Conservation (phyloP, 37 sponge, comb jelly and placozoan species). For the Ephydatia muelleri region DNA sequence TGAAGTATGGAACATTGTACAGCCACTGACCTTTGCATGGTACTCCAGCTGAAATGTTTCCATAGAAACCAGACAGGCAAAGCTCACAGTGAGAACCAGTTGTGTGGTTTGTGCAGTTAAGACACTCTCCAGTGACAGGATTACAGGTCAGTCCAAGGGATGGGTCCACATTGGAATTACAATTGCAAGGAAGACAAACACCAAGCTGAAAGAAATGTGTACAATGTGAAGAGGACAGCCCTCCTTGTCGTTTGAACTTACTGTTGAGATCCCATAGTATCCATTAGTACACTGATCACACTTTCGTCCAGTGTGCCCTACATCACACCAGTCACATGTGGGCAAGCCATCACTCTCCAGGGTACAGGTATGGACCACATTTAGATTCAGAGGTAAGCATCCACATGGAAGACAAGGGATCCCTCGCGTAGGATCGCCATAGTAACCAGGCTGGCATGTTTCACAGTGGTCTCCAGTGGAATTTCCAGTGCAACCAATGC, state of each 20-base stretch:
- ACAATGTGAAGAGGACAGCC: background rate
- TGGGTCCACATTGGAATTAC: constrained; percentile 75
- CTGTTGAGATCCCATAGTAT: constrained; percentile 77
- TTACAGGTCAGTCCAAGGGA: constrained; percentile 73
- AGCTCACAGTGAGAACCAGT: constrained; percentile 71
- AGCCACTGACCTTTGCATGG: constrained; percentile 59
- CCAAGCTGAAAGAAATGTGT: constrained; percentile 14
- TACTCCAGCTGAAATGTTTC: constrained; percentile 40
- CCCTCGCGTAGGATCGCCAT: constrained; percentile 60
- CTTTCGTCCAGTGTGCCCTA: constrained; percentile 73
- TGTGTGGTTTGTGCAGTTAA: constrained; percentile 83
- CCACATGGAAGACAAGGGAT: constrained; percentile 79
- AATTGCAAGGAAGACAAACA: constrained; percentile 47
- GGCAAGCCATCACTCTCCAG: constrained; percentile 55
- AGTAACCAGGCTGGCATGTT: constrained; percentile 59
- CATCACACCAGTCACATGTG: constrained; percentile 73
- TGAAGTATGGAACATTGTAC: background rate
- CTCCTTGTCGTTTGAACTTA: constrained; percentile 26
- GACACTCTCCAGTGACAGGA: constrained; percentile 70
- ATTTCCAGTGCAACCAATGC: constrained; percentile 68
- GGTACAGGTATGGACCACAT: constrained; percentile 61
- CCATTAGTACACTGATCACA: constrained; percentile 91
- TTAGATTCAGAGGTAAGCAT: constrained; percentile 63
- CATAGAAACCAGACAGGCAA: constrained; percentile 76
- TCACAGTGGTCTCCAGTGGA: constrained; percentile 79